These are phyloP conservation scores for Monopis laevigella DNA, from an alignment of 2,888 invertebrate species.

Conservation along the genomic window DNA sequence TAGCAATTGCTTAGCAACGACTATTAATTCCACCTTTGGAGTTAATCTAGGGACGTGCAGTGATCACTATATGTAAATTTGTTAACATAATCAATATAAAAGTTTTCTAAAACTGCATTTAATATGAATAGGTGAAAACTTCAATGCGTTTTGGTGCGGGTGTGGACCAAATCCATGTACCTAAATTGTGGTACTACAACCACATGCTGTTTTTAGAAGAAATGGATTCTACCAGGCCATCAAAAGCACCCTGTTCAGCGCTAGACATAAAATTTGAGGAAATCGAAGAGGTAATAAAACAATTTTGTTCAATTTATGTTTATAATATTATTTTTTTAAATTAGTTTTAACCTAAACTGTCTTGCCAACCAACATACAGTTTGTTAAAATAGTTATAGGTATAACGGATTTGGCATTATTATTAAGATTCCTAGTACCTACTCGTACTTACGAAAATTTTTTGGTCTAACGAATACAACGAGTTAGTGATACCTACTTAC, in stretches of 20 bases:
- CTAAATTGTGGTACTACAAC: conserved; percentile 4
- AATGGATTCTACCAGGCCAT: not conserved
- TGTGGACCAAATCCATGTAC: not conserved
- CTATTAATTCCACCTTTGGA: no score
- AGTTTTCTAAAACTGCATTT: not conserved
- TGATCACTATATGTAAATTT: no score
- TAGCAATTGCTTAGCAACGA: no score
- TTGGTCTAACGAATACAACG: no score
- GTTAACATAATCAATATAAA: no score
- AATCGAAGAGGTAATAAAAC: conserved; percentile 2
- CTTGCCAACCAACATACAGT: not conserved
- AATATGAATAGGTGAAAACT: not conserved
- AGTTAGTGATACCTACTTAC: no score
- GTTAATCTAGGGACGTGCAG: no score
- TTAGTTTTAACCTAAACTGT: not conserved
- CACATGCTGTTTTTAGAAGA: conserved; percentile 3
- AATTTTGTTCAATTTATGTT: not conserved
- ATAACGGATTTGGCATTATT: no score
- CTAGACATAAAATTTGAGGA: not conserved
- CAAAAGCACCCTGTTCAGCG: not conserved
- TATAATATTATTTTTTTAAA: not conserved
- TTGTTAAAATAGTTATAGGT: not conserved
- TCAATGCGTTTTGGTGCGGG: not conserved
- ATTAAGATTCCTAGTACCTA: no score
- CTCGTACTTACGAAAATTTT: no score